Evolutionary conservation across 2,888 invertebrate genomes (phyloP).

Genomic region (Cyclophora albipunctata): DNA sequence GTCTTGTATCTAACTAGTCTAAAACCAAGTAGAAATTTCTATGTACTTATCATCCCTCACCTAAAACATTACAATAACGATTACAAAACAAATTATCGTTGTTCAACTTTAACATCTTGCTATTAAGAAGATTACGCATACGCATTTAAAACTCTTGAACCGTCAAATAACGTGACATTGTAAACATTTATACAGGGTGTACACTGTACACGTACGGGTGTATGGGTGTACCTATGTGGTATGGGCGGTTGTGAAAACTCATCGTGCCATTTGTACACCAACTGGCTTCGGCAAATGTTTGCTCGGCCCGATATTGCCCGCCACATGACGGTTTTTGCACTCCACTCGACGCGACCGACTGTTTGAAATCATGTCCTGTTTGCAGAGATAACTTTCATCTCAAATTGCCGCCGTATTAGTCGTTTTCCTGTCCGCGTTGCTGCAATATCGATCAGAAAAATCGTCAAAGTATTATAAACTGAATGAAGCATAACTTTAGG

Average conservation of each 20-base stretch:
- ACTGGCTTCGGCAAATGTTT: conserved; percentile 55
- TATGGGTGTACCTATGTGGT: conserved; percentile 13
- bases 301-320: conserved; percentile 56
- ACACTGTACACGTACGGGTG: neutral
- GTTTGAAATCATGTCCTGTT: conserved; percentile 40
- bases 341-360: conserved; percentile 24
- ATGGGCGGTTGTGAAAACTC: conserved; percentile 44
- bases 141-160: conserved; percentile 1
- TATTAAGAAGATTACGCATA: neutral
- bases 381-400: conserved; percentile 35
- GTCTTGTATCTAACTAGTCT: too few species aligned
- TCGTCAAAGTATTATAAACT: conserved; percentile 4
- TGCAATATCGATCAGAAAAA: conserved; percentile 3
- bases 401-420: conserved; percentile 27
- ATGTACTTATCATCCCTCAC: too few species aligned
- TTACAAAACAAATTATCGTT: too few species aligned
- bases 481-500: too few species aligned
- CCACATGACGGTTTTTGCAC: conserved; percentile 46
- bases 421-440: conserved; percentile 14
- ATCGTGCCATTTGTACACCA: conserved; percentile 46
- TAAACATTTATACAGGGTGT: conserved; percentile 14
- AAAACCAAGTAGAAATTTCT: too few species aligned
- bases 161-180: conserved; percentile 12
- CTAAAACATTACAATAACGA: too few species aligned
- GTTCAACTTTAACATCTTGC: conserved; percentile 2